Conservation (phyloP, 2,888 invertebrate genomes). For the Diplazon laetatorius region DNA sequence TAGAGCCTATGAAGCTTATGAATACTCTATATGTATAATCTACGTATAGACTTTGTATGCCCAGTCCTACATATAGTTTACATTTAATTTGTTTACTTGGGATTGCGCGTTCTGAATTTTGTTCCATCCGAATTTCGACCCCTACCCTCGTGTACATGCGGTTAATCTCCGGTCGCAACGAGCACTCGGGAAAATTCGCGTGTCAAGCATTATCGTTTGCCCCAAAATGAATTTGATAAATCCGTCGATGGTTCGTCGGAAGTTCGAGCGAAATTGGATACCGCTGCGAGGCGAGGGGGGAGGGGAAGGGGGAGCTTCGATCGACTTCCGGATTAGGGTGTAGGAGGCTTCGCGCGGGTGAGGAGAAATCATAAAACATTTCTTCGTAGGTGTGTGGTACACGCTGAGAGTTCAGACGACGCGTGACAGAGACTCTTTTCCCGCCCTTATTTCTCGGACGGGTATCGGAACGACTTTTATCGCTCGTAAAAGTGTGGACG, state of each 20-base stretch:
- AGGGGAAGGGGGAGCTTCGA: constrained; percentile 10
- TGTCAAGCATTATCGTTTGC: constrained; percentile 1
- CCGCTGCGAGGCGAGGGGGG: constrained; percentile 4
- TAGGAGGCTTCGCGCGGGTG: background rate
- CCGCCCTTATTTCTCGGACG: no score
- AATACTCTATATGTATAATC: no score
- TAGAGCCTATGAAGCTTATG: no score
- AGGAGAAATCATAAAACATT: constrained; percentile 46
- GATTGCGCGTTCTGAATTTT: no score
- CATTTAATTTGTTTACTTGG: no score
- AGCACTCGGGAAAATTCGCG: constrained; percentile 23
- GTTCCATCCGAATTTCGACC: no score
- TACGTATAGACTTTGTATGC: no score
- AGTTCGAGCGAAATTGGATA: constrained; percentile 47
- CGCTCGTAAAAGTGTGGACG: constrained; percentile 62
- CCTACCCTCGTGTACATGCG: no score
- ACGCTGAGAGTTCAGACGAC: constrained; percentile 53
- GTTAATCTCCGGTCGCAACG: constrained; percentile 21
- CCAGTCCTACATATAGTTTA: no score
- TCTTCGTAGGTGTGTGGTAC: constrained; percentile 34
- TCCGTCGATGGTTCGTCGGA: constrained; percentile 16
- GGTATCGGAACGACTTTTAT: constrained; percentile 66
- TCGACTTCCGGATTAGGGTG: constrained; percentile 30
- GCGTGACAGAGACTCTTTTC: no score
- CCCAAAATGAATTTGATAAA: constrained; percentile 57